Base-by-base conservation (phyloP, 2,888 invertebrate genomes). In the Caenorhabditis panamensis region DNA sequence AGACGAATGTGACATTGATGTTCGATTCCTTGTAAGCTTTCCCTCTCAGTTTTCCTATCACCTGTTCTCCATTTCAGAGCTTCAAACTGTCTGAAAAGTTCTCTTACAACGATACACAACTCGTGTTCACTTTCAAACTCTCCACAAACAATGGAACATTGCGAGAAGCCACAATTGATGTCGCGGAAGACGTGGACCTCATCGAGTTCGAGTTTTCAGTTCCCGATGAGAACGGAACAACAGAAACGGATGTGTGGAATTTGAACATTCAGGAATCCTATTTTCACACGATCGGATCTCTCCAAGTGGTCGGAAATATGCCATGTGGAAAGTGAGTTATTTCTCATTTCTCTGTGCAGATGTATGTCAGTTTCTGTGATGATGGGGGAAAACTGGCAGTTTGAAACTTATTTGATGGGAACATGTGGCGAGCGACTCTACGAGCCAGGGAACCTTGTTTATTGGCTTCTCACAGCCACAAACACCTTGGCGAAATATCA, bases 321-420 rank as follows among this genome's bases (percentile, higher is more conserved):
- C 72, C 72, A 49, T 73, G 72, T 73, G 72, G 72, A 24, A 63
- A 62, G 72, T 73, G 49, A 73, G 72, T 64, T 24, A 51, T 41
- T 59, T 11, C n/a, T n/a, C n/a, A n/a, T 20, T 13, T 11, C 13
- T 58, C 22, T 22, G 4, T 9, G 9, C 22, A 18, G 2, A 24
- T n/a, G 22, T 26, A 9, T 54, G 37, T 67, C 56, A 56, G 28
- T 28, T 49, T 49, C 16, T 9, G 24, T 31, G 56, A 56, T 24
- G 24, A 5, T 20, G 20, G 36, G 37, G 9, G 20, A 59, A 59
- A 16, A 2, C 41, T 37, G 59, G 41, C 37, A 59, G 16, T 28
- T 51, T 24, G 51, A 51, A 54, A 54, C 54, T 28, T 54, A 16
- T 26, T 16, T 9, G 51, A 28, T 24, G 61, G 56, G 22, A 61